phyloP scores from a whole-genome alignment of 2,797 vertebrate genomes.

The Halcyon chelicuti region DNA sequence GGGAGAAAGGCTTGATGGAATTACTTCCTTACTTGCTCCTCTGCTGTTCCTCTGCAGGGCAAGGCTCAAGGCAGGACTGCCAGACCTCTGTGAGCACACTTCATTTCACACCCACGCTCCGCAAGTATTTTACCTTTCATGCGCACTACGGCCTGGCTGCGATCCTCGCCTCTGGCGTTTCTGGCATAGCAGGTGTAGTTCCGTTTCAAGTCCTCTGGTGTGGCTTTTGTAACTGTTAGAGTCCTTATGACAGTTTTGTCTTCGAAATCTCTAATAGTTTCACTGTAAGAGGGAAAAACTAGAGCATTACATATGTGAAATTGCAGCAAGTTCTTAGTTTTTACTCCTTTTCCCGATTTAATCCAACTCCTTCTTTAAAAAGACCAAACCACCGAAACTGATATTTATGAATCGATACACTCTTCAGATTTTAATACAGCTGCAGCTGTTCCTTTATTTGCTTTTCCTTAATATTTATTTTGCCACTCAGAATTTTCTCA shows the following conservation, averaged over 20 bases:
- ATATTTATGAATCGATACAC: not conserved
- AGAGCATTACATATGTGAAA: not conserved
- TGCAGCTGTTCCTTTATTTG: conserved; percentile 1
- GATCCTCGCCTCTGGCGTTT: conserved; percentile 78
- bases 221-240: conserved; percentile 83
- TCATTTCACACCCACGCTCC: not conserved
- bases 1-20: not conserved
- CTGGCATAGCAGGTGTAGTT: conserved; percentile 87
- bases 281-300: conserved; percentile 52
- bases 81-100: not conserved
- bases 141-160: conserved; percentile 75
- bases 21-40: not conserved
- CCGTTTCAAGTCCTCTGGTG: conserved; percentile 81
- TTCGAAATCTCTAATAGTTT: not conserved
- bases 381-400: not conserved
- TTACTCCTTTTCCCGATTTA: not conserved
- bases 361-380: not conserved
- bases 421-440: conserved; percentile 12
- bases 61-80: not conserved
- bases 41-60: not conserved
- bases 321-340: not conserved
- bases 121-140: conserved; percentile 82
- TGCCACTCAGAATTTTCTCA: not conserved
- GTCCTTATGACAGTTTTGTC: conserved; percentile 73
- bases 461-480: conserved; percentile 46